phyloP scores from a whole-genome alignment of 2,797 vertebrate genomes.

The Xiphorhynchus erythropygius region DNA sequence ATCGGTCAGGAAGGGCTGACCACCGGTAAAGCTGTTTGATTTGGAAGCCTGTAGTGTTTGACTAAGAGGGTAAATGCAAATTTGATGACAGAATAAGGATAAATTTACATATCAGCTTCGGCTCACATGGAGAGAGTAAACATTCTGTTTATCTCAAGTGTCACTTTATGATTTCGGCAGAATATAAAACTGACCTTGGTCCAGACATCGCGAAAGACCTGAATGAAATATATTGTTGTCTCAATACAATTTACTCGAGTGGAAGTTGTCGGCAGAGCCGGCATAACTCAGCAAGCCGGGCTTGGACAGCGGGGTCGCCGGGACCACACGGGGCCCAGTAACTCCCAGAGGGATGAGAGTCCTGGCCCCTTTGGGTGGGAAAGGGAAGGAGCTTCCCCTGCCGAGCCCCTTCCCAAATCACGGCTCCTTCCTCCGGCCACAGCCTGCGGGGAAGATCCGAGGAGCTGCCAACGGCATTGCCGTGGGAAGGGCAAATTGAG shows the following conservation, averaged over 20 bases:
- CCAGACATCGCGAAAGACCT: conserved; percentile 87
- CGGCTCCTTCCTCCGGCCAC: background rate
- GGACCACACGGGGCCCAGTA: conserved; percentile 57
- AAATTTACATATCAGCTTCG: conserved; percentile 99
- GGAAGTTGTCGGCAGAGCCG: conserved; percentile 88
- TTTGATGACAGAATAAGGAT: conserved; percentile 99
- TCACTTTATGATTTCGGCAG: conserved; percentile 98
- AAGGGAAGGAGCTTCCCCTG: background rate
- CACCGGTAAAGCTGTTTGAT: conserved; percentile 99
- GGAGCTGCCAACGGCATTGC: accelerated
- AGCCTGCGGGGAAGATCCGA: background rate
- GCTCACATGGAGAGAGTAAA: conserved; percentile 99
- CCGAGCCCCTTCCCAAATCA: background rate
- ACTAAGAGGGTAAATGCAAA: conserved; percentile 99
- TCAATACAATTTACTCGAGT: conserved; percentile 89
- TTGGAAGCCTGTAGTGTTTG: conserved; percentile 98
- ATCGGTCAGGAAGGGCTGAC: conserved; percentile 96
- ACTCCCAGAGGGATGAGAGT: conserved; percentile 56
- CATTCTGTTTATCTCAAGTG: conserved; percentile 99
- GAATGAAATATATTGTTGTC: conserved; percentile 92
- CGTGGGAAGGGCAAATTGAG: background rate
- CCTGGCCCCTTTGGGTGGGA: background rate
- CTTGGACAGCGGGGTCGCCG: conserved; percentile 67
- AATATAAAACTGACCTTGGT: conserved; percentile 99
- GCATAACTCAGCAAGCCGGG: conserved; percentile 83